Base-by-base conservation (phyloP, 2,113 vertebrate genomes). In the Marcusenius ussheri region DNA sequence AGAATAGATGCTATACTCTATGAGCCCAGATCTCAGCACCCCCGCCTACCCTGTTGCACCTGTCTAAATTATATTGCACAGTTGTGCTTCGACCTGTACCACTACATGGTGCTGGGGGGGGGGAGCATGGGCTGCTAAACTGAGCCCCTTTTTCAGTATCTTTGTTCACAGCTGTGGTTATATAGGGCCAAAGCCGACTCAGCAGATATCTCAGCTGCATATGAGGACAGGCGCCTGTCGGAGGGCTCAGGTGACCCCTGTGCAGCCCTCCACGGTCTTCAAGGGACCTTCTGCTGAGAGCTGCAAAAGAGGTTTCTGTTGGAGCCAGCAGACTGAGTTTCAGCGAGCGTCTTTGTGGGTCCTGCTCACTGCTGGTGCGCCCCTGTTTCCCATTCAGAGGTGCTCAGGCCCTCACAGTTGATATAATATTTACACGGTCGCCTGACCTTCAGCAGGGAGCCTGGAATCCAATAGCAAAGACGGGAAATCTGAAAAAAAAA, bases 1-100 rank as follows among this genome's bases (percentile, higher is more conserved):
- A 11, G 62, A 66, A 66, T 11, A 66, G n/a, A 66, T 66, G 58
- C 24, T n/a, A 10, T 62, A 27, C 58, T 27, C 24, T n/a, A n/a
- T 24, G 8, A 53, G 1, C 88, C n/a, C 17, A 53, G 35, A 58
- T 17, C 50, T 53, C 45, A 45, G 45, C 74, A 39, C 74, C 74
- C 70, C 70, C 13, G 1, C 35, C 35, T 49, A 85, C 42, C 83
- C 42, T 11, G 91, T 92, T 90, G 27, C 66, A 87, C 93, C 93
- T 94, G 93, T 94, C 93, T 94, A 88, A 70, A 66, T 91, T 93
- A 95, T 70, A 87, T 91, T 92, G 89, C 90, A 92, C 93, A 95
- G 94, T 86, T 91, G 42, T 66, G 66, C 47, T 83, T 80, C 27
- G 35, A n/a, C 21, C 45, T 15, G 24, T 42, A 80, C 35, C 42